phyloP scores from a whole-genome alignment of 2,888 invertebrate species.

The Ichneumoninae sp. region DNA sequence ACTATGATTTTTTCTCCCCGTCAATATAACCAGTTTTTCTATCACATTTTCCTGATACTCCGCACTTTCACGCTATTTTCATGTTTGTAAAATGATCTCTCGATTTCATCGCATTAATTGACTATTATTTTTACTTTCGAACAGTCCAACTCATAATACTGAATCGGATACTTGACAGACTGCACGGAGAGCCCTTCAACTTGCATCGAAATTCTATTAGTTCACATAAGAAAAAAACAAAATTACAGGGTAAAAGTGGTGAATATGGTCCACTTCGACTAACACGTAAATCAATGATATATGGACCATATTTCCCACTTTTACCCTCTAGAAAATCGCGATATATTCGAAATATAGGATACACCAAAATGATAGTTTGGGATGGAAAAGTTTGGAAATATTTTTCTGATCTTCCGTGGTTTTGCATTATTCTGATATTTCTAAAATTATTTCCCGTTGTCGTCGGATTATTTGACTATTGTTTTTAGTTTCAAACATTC shows the following conservation, averaged over 20 bases:
- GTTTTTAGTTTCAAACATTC: not conserved
- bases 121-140: not conserved
- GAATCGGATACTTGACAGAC: not conserved
- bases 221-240: not conserved
- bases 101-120: not conserved
- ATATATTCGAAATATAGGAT: not conserved
- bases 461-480: not conserved
- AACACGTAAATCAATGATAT: not conserved
- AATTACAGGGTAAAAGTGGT: not conserved
- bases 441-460: too few species aligned
- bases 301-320: too few species aligned
- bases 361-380: too few species aligned
- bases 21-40: not conserved
- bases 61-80: not conserved
- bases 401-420: too few species aligned
- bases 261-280: too few species aligned
- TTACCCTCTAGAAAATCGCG: too few species aligned
- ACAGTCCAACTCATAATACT: not conserved
- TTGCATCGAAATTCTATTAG: not conserved
- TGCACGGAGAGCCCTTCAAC: not conserved
- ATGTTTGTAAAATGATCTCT: not conserved
- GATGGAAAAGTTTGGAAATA: too few species aligned
- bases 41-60: not conserved
- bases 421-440: too few species aligned
- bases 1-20: conserved; percentile 21